A percentile compares a stretch with the other conserved stretches of the same genome.
Conservation (phyloP, 2,888 invertebrate genomes). For the Ctena decussata region DNA sequence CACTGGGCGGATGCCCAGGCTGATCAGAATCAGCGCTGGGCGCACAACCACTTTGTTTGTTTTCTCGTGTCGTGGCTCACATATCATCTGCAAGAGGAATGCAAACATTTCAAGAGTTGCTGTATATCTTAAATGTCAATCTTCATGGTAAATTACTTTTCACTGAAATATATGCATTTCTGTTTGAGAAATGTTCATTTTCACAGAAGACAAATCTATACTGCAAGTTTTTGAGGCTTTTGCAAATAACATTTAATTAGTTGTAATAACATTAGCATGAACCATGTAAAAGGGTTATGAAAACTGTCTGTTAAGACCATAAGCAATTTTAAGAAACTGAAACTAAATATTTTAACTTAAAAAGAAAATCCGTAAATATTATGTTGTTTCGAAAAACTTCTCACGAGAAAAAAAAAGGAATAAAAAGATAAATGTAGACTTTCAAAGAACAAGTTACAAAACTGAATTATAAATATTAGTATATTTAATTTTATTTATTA, state of each 20-base stretch:
- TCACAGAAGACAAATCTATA: not conserved
- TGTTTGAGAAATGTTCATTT: not conserved
- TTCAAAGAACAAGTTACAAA: no score
- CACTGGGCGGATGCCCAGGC: no score
- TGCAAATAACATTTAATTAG: not conserved
- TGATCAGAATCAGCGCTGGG: no score
- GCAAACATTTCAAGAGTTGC: not conserved
- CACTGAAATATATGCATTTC: not conserved
- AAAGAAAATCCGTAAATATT: no score
- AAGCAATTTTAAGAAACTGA: not conserved
- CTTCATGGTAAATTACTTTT: not conserved
- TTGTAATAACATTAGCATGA: constrained; percentile 7
- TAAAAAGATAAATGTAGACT: no score
- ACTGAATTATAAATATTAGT: no score
- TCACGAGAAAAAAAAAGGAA: no score
- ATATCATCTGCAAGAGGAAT: not conserved
- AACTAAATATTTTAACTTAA: no score
- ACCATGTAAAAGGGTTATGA: constrained; percentile 4
- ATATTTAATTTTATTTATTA: no score
- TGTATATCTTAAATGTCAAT: not conserved
- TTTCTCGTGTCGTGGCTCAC: no score
- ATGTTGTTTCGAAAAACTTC: no score
- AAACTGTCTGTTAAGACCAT: constrained; percentile 1
- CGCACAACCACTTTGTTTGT: no score
- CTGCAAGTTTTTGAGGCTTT: not conserved